Evolutionary conservation across 2,888 invertebrate species (phyloP), one percentile per base, ranked within the genome.

Genomic region (Latrodectus hesperus): DNA sequence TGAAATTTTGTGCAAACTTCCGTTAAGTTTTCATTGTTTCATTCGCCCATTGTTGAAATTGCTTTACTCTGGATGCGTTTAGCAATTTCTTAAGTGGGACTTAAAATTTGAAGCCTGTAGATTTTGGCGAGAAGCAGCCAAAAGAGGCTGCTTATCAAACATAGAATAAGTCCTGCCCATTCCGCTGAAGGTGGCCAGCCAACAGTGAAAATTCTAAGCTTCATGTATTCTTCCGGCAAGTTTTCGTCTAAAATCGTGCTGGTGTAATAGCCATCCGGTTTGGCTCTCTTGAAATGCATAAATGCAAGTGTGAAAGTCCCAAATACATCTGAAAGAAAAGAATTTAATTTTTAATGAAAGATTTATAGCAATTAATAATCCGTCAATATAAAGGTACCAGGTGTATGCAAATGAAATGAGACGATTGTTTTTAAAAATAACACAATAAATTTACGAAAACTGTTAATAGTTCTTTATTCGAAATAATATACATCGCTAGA

Each of bases 201-300:
- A 6, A 76, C 79, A 1, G 88, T 78, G 65, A 89, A 88, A 26
- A 67, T 55, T 17, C 89, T 51, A 9, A 75, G 22, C 52, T 84
- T 84, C 83, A 89, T 70, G 64, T 88, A 89, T 17, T 85, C 88
- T 22, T 82, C 85, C 1, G 88, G 82, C 0, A 89, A 17, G n/a
- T 83, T 87, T 14, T 73, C n/a, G 49, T 89, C 89, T 0, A 88
- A 70, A 9, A 88, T 74, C 12, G 89, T 89, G 65, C 85, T 86
- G 5, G 89, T 89, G 72, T 77, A 87, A 26, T 76, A 78, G n/a
- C 88, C 86, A 22, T 85, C 89, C 12, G 88, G 82, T 68, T 88
- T 88, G 26, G 85, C 72, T 49, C 89, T 51, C 9, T 89, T 89
- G 88, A 89, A 89, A 51, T 89, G 88, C 89, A 89, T 89, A 72